Percentiles rank a stretch among this genome's conserved stretches.
Conservation (phyloP, 2,797 vertebrate genomes). For the Phaenicophaeus curvirostris region DNA sequence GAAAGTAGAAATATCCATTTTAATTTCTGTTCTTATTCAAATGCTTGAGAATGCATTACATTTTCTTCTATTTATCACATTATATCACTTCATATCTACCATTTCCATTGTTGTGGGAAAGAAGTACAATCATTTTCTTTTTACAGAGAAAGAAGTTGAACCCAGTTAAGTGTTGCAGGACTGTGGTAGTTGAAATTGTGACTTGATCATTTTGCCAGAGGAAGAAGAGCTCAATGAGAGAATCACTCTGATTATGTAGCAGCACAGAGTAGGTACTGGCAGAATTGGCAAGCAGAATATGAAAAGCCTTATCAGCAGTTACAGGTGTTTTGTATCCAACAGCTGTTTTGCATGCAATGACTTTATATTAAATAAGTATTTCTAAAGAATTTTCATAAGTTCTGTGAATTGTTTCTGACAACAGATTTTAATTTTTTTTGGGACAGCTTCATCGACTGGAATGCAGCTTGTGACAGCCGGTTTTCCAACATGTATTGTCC, state of each 20-base stretch:
- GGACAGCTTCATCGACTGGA: conserved; percentile 80
- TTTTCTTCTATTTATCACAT: background rate
- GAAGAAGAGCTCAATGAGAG: background rate
- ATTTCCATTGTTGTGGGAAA: background rate
- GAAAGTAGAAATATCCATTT: background rate
- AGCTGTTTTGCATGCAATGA: background rate
- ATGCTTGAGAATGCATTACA: background rate
- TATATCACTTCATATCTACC: background rate
- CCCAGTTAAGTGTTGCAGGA: background rate
- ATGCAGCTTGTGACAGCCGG: conserved; percentile 77
- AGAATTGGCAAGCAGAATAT: background rate
- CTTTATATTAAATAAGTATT: background rate
- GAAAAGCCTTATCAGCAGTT: background rate
- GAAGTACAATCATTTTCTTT: background rate
- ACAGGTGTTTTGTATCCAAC: background rate
- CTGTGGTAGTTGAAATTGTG: background rate
- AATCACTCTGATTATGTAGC: background rate
- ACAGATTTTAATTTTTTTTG: background rate
- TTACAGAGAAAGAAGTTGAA: background rate
- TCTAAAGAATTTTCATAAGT: background rate
- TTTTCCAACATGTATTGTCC: conserved; percentile 79
- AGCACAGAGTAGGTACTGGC: background rate
- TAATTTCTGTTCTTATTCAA: background rate
- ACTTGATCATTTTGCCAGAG: background rate
- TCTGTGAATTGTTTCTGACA: conserved; percentile 20